These are phyloP conservation scores for Cremastinae sp. DNA, from an alignment of 2,888 invertebrate species.

Conservation along the genomic window DNA sequence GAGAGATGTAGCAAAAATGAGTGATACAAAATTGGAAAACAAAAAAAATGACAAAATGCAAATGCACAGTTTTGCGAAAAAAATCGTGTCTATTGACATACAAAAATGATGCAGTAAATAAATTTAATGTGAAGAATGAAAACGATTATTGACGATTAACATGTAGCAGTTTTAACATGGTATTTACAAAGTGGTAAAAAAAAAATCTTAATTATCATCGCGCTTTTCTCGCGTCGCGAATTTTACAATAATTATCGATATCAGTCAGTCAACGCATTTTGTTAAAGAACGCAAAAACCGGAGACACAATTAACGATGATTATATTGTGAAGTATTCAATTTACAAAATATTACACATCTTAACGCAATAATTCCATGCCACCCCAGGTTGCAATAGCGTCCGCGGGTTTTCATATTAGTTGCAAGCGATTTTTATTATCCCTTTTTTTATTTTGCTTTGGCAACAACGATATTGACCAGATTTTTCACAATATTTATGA, in stretches of 20 bases:
- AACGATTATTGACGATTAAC: constrained; percentile 43
- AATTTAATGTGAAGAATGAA: constrained; percentile 51
- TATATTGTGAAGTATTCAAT: constrained; percentile 68
- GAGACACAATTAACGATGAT: constrained; percentile 77
- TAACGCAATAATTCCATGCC: constrained; percentile 72
- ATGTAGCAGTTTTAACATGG: constrained; percentile 40
- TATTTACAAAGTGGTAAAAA: constrained; percentile 52
- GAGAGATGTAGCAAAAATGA: constrained; percentile 11
- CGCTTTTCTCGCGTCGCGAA: constrained; percentile 30
- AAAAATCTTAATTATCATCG: constrained; percentile 35
- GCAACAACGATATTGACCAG: constrained; percentile 9
- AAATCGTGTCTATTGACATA: constrained; percentile 75
- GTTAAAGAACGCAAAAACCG: constrained; percentile 68
- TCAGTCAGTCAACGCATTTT: constrained; percentile 35
- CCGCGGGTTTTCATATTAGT: constrained; percentile 70
- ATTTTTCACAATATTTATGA: constrained; percentile 1
- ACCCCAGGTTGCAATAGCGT: constrained; percentile 77
- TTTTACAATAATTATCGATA: constrained; percentile 61
- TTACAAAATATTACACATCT: constrained; percentile 74
- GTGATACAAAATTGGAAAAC: constrained; percentile 15
- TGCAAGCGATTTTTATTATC: constrained; percentile 66
- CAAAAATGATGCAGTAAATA: constrained; percentile 62
- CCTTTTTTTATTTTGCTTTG: constrained; percentile 24
- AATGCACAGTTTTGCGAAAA: constrained; percentile 70
- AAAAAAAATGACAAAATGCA: constrained; percentile 74